A percentile compares a stretch with the other conserved stretches of the same genome.
These are phyloP conservation scores for Erpetoichthys calabaricus DNA, from an alignment of 2,797 vertebrate genomes.

Conservation along the genomic window DNA sequence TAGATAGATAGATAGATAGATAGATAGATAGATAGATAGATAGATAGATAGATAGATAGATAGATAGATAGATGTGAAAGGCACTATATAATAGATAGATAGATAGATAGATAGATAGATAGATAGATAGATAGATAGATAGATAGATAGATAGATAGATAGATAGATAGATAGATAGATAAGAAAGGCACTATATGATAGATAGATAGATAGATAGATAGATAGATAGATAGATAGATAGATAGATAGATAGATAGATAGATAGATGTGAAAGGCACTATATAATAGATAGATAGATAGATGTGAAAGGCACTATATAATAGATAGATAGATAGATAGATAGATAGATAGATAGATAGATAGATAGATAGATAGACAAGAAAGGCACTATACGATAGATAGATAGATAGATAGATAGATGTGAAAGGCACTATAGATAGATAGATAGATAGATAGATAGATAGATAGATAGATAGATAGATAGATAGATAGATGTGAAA, in stretches of 20 bases:
- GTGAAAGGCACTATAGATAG: too few species aligned
- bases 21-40: conserved; percentile 4
- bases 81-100: conserved; percentile 13
- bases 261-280: too few species aligned
- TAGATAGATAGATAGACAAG: conserved; percentile 2
- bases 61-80: too few species aligned
- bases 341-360: conserved; percentile 2
- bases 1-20: conserved; percentile 15
- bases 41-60: conserved; percentile 9
- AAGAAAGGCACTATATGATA: not conserved
- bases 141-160: conserved; percentile 9
- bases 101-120: conserved; percentile 11
- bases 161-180: too few species aligned
- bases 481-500: too few species aligned
- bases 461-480: conserved; percentile 9
- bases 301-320: too few species aligned
- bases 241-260: conserved; percentile 9
- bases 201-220: conserved; percentile 15
- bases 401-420: conserved; percentile 14
- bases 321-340: conserved; percentile 8
- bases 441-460: conserved; percentile 2
- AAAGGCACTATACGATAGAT: conserved; percentile 4
- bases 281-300: conserved; percentile 15
- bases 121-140: not conserved
- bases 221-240: conserved; percentile 2